Evolutionary conservation across 1,140 invertebrate species (phyloP).

Genomic region (Rhagoletis zephyria): DNA sequence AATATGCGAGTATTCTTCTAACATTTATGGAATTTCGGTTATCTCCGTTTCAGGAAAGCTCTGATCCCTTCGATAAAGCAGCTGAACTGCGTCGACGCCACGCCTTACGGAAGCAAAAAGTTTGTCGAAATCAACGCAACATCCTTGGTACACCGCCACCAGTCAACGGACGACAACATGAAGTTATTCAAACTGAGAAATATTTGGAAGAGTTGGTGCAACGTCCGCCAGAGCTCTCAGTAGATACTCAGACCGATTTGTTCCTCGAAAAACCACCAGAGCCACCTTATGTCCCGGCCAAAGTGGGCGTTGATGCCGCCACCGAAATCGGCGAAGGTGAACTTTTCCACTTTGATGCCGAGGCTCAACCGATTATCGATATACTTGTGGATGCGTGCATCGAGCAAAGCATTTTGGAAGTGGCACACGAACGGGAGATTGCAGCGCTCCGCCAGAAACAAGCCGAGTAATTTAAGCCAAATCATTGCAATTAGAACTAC

Average conservation of each 20-base stretch:
- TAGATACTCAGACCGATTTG: slow-evolving; percentile 88
- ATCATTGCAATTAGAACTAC: neutral
- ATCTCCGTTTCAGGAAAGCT: slow-evolving; percentile 61
- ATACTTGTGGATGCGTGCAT: slow-evolving; percentile 89
- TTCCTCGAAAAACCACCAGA: slow-evolving; percentile 85
- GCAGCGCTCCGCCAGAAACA: slow-evolving; percentile 83
- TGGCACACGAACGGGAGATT: slow-evolving; percentile 85
- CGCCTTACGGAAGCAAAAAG: slow-evolving; percentile 74
- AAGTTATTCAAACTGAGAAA: slow-evolving; percentile 88
- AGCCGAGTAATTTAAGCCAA: slow-evolving; percentile 74
- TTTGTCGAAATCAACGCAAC: slow-evolving; percentile 72
- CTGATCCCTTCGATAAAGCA: slow-evolving; percentile 71
- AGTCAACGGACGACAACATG: slow-evolving; percentile 84
- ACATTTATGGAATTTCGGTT: no score
- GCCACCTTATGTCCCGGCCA: slow-evolving; percentile 83
- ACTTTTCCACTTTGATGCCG: slow-evolving; percentile 91
- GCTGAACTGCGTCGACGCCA: slow-evolving; percentile 75
- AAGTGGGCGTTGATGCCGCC: slow-evolving; percentile 83
- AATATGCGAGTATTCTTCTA: no score
- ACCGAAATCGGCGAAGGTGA: slow-evolving; percentile 92
- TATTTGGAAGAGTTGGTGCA: slow-evolving; percentile 88
- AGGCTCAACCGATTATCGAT: slow-evolving; percentile 90
- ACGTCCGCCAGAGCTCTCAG: slow-evolving; percentile 81
- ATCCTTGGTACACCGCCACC: slow-evolving; percentile 80
- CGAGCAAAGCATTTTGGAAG: slow-evolving; percentile 88